Conservation (phyloP, 2,797 vertebrate species). For the Chaunax sp. region DNA sequence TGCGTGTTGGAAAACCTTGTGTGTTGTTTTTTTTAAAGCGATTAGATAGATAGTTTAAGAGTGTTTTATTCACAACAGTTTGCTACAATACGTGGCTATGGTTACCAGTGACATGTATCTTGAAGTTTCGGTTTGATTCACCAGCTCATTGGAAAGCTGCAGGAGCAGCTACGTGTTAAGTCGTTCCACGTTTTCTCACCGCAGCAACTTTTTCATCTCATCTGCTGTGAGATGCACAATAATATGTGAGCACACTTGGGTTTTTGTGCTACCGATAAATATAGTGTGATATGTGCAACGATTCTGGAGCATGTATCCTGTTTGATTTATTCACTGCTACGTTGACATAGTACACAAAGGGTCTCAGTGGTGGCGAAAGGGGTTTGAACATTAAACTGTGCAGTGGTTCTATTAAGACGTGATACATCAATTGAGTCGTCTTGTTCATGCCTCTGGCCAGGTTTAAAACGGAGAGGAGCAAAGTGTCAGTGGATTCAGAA, state of each 20-base stretch:
- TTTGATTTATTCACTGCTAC: background rate
- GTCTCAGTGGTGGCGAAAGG: background rate
- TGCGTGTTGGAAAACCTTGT: too few relatives aligned
- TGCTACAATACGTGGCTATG: too few relatives aligned
- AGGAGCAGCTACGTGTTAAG: background rate
- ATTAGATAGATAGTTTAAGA: too few relatives aligned
- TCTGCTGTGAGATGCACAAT: constrained; percentile 44
- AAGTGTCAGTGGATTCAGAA: constrained; percentile 20
- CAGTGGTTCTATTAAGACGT: background rate
- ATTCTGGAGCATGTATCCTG: background rate
- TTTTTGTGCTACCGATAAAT: background rate
- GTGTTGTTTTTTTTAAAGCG: too few relatives aligned
- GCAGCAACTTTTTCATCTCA: background rate
- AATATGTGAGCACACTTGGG: background rate
- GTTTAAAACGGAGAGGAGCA: constrained; percentile 3
- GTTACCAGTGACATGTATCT: too few relatives aligned
- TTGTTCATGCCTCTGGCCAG: constrained; percentile 1
- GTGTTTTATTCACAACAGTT: too few relatives aligned
- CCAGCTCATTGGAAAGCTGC: background rate
- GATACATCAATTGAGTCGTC: constrained; percentile 11
- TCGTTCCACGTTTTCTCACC: background rate
- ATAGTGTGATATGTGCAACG: background rate
- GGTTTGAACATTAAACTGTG: background rate
- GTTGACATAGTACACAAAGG: background rate
- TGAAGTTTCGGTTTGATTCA: background rate